Base-by-base conservation (phyloP, 1,140 invertebrate species). In the Rhagoletis zephyria region DNA sequence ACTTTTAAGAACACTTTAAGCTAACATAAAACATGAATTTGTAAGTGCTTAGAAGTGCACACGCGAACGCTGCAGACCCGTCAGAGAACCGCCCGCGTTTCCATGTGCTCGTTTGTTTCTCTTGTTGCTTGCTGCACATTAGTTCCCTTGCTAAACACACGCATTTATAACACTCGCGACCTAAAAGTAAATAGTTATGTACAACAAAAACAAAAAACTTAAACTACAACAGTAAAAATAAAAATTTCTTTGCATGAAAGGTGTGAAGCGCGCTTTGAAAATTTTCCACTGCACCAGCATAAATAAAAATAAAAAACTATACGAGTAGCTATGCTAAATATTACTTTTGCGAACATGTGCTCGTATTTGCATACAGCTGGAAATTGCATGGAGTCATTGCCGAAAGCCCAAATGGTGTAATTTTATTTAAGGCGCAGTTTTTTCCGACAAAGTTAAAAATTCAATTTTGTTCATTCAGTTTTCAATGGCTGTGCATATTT, bases 1-100 rank as follows among this genome's bases (percentile, higher is more conserved):
- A 19, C 74, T 59, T 81, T 81, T 51, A 81, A 48, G 74, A 19
- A 81, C 74, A 6, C 74, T 81, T 81, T 81, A 77, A 81, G 74
- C 48, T 42, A 81, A 81, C 48, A 56, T 81, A 59, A 81, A 81
- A 19, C 14, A 59, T 42, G 51, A 81, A 42, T 89, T 87, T 89
- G 87, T 87, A 87, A 89, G 87, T 87, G 87, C 67, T 88, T 88
- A 89, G 88, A 89, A 88, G 89, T 89, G 87, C 87, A 87, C 86
- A 85, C 74, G 30, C 30, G 85, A 88, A 63, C n/a, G 16, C 19
- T 56, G 74, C 5, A n/a, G 16, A 67, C n/a, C 64, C 19, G n/a
- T 14, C 61, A 63, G 2, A 14, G 61, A n/a, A 16, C 30, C 2
- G 48, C 16, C 30, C 2, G 48, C 16, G 12, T 30, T 81, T 81